Percentiles rank a stretch among this genome's conserved stretches.
Conservation (phyloP, 1,140 invertebrate genomes). For the Anthonomus grandis region DNA sequence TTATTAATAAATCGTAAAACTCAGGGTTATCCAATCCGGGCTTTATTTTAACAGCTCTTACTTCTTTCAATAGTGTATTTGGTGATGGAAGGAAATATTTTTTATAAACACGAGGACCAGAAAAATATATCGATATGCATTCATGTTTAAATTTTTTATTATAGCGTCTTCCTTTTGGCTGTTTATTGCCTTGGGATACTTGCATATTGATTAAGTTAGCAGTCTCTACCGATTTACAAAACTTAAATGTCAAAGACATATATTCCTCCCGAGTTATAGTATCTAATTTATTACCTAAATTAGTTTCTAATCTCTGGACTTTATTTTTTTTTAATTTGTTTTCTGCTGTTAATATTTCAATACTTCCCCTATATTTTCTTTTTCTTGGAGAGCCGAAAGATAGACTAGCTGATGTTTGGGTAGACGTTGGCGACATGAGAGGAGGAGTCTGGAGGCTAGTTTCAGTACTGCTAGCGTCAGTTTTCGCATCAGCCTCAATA, state of each 20-base stretch:
- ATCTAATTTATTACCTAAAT: too few relatives aligned
- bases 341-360: not conserved
- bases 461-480: not conserved
- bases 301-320: not conserved
- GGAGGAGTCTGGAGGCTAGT: not conserved
- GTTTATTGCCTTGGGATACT: too few relatives aligned
- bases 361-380: not conserved
- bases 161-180: not conserved
- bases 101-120: conserved; percentile 1
- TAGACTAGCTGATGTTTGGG: not conserved
- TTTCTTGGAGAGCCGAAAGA: conserved; percentile 3
- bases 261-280: too few relatives aligned
- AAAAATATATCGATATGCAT: too few relatives aligned
- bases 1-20: too few relatives aligned
- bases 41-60: too few relatives aligned
- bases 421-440: not conserved
- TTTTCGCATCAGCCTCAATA: not conserved
- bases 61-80: too few relatives aligned
- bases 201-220: too few relatives aligned
- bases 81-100: not conserved
- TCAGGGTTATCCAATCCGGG: too few relatives aligned
- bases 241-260: too few relatives aligned
- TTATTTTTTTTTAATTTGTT: not conserved
- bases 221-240: too few relatives aligned
- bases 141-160: not conserved